A percentile compares a stretch with the other conserved stretches of the same genome.
Evolutionary conservation across 2,888 invertebrate genomes (phyloP).

Genomic region (Gastracanthus pulcherrimus): DNA sequence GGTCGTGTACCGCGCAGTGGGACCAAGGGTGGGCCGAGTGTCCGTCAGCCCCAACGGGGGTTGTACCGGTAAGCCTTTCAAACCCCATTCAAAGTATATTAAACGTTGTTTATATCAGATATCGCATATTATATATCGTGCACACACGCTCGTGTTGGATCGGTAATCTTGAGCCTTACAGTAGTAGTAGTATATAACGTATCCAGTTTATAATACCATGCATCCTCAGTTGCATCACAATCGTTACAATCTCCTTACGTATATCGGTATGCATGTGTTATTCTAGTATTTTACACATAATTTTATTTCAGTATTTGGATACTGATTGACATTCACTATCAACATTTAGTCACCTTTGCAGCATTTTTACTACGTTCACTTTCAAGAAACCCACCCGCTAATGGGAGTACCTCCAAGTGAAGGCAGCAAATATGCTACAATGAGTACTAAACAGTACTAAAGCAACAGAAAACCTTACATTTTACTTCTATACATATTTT

Average conservation of each 20-base stretch:
- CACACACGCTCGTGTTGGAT: constrained; percentile 73
- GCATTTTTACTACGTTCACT: too few species aligned
- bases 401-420: too few species aligned
- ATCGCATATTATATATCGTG: constrained; percentile 66
- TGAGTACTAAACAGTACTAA: too few species aligned
- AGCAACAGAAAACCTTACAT: too few species aligned
- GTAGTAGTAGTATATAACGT: constrained; percentile 69
- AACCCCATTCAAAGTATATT: constrained; percentile 70
- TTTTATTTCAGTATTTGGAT: constrained; percentile 4
- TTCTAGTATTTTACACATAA: constrained; percentile 11
- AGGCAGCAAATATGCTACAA: too few species aligned
- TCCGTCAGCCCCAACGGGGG: constrained; percentile 76
- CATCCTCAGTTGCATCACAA: constrained; percentile 8
- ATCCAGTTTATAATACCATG: constrained; percentile 63
- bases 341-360: too few species aligned
- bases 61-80: constrained; percentile 76
- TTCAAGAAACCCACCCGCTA: too few species aligned
- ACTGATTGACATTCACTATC: neutral
- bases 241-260: neutral
- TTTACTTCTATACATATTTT: too few species aligned
- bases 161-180: constrained; percentile 74
- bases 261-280: constrained; percentile 40
- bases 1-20: constrained; percentile 77
- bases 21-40: constrained; percentile 76
- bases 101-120: constrained; percentile 73